Base-by-base conservation (phyloP, 2,113 vertebrate genomes). In the Pipa parva region DNA sequence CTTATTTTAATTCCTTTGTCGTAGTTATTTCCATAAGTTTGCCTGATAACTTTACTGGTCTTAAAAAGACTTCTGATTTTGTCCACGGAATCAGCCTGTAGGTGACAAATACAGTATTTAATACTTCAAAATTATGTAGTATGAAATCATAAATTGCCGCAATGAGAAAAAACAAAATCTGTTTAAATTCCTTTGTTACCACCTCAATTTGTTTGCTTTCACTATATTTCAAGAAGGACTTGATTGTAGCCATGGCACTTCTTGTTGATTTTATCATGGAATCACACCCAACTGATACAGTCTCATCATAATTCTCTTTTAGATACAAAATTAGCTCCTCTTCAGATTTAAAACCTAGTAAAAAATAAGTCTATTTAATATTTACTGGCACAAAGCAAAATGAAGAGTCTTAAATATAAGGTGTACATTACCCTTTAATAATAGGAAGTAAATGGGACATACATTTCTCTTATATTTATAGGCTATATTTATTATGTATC, bases 61-160 rank as follows among this genome's bases (percentile, higher is more conserved):
- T 93, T 97, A 57, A 97, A 79, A 29, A 98, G 87, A 58, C 75
- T 85, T 82, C 86, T 89, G 25, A 91, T 73, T 72, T 82, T 81
- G 37, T 71, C 69, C 25, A 82, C 36, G 26, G 80, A 85, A 26
- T 81, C 76, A 24, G 71, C 71, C 95, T 97, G 76, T 31, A 74
- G 73, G 63, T n/a, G n/a, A 2, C 78, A 24, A 74, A 31, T 13
- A 66, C 11, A 11, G 22, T 12, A 59, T 13, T 51, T 18, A 33
- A 17, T 63, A 2, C 10, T 27, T 4, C n/a, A 6, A 54, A 37
- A 17, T 28, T 49, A 2, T 12, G 21, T 3, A 2, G 15, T 3
- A 9, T 5, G 7, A 4, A 15, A 0, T 36, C 17, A 39, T 4
- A 42, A n/a, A n/a, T n/a, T n/a, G n/a, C n/a, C n/a, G n/a, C n/a